Evolutionary conservation across 2,888 invertebrate species (phyloP).

Genomic region (Silvanus unidentatus): DNA sequence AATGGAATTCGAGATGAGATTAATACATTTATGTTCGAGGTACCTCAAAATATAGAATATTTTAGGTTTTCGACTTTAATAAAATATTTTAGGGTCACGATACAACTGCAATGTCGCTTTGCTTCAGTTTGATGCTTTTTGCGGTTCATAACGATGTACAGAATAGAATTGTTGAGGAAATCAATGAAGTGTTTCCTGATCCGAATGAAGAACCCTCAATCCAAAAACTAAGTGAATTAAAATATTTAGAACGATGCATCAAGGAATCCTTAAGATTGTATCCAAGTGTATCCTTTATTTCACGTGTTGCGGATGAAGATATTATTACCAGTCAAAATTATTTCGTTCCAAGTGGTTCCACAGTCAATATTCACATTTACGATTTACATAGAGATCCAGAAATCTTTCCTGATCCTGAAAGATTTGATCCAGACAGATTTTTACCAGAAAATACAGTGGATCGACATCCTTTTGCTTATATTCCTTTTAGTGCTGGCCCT

Average conservation of each 20-base stretch:
- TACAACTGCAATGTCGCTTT: conserved; percentile 27
- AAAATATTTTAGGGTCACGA: conserved; percentile 24
- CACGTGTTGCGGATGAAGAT: conserved; percentile 30
- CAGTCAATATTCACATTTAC: conserved; percentile 54
- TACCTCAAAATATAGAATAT: too few relatives aligned
- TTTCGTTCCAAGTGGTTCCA: conserved; percentile 48
- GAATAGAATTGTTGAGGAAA: conserved; percentile 21
- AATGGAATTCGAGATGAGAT: conserved; percentile 56
- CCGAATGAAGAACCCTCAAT: conserved; percentile 25
- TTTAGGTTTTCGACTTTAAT: too few relatives aligned
- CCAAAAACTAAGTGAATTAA: conserved; percentile 37
- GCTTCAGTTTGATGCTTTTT: conserved; percentile 24
- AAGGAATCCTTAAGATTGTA: conserved; percentile 42
- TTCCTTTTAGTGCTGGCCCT: conserved; percentile 64
- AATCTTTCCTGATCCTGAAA: conserved; percentile 58
- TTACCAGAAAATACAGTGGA: conserved; percentile 51
- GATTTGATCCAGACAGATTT: conserved; percentile 68
- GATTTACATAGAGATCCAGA: conserved; percentile 60
- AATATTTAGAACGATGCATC: conserved; percentile 40
- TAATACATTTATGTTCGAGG: conserved; percentile 53
- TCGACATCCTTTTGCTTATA: conserved; percentile 58
- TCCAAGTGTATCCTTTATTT: conserved; percentile 42
- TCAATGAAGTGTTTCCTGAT: conserved; percentile 27
- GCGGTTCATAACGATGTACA: conserved; percentile 26
- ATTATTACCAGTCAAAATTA: conserved; percentile 26